phyloP scores from a whole-genome alignment of 2,113 vertebrate genomes.

The Propithecus coquereli region DNA sequence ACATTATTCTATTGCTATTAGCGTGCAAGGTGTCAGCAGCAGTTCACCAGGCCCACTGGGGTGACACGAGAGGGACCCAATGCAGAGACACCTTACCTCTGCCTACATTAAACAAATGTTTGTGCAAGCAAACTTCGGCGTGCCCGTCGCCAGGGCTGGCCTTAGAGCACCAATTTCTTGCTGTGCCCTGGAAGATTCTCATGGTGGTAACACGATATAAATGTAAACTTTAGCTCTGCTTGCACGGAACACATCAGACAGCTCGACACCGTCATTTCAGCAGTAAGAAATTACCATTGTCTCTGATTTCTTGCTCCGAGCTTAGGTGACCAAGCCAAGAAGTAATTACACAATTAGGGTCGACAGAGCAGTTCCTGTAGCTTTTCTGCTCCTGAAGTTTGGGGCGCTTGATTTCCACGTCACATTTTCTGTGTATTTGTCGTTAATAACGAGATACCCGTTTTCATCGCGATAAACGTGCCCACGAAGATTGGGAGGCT shows the following conservation, averaged over 20 bases:
- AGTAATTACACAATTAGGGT: slow-evolving; percentile 88
- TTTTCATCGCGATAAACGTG: slow-evolving; percentile 68
- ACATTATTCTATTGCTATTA: background rate
- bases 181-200: slow-evolving; percentile 63
- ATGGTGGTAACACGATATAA: slow-evolving; percentile 77
- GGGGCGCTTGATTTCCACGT: slow-evolving; percentile 67
- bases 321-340: slow-evolving; percentile 82
- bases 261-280: slow-evolving; percentile 80
- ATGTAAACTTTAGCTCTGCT: slow-evolving; percentile 78
- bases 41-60: background rate
- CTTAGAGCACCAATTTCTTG: slow-evolving; percentile 57
- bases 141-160: slow-evolving; percentile 40
- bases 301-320: slow-evolving; percentile 81
- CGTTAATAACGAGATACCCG: slow-evolving; percentile 79
- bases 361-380: slow-evolving; percentile 83
- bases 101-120: background rate
- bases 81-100: background rate
- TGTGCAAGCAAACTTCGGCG: background rate
- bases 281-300: slow-evolving; percentile 79
- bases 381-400: slow-evolving; percentile 78
- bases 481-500: slow-evolving; percentile 68
- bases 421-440: slow-evolving; percentile 75
- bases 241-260: slow-evolving; percentile 70
- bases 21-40: background rate
- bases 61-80: background rate